A percentile compares a stretch with the other conserved stretches of the same genome.
Conservation (phyloP, 2,888 invertebrate species). For the Stenotaenia linearis region DNA sequence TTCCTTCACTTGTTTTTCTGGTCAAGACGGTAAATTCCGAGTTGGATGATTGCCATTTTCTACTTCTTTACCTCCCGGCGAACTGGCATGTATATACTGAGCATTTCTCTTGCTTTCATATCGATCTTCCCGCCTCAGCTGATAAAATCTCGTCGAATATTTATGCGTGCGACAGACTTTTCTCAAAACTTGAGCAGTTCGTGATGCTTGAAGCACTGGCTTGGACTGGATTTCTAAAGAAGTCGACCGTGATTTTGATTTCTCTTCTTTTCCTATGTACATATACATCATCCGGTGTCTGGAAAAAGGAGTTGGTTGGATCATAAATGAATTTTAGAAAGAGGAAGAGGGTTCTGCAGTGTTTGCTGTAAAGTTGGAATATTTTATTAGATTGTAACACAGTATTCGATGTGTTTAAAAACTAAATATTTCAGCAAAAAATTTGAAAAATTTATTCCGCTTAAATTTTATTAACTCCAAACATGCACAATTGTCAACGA, state of each 20-base stretch:
- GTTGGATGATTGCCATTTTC: slow-evolving; percentile 12
- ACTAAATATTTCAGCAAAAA: no score
- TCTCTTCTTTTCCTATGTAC: background rate
- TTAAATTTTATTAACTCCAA: no score
- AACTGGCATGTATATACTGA: slow-evolving; percentile 17
- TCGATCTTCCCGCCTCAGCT: slow-evolving; percentile 16
- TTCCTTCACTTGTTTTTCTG: background rate
- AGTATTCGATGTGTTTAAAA: no score
- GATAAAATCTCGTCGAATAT: slow-evolving; percentile 26
- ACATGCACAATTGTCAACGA: no score
- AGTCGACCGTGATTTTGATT: background rate
- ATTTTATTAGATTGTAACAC: no score
- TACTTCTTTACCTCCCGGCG: background rate
- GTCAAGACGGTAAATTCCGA: background rate
- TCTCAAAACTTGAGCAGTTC: slow-evolving; percentile 21
- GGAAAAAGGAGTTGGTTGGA: background rate
- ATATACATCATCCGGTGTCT: background rate
- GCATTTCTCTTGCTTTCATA: background rate
- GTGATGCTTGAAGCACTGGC: slow-evolving; percentile 5
- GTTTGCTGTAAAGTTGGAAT: background rate
- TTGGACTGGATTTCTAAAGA: slow-evolving; percentile 7
- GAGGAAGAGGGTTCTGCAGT: background rate
- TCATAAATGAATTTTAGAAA: background rate
- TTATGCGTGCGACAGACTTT: slow-evolving; percentile 26
- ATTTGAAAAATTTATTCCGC: no score